Percentiles rank a stretch among this genome's conserved stretches.
Conservation (phyloP, 1,140 invertebrate genomes). For the Chelonus insularis region DNA sequence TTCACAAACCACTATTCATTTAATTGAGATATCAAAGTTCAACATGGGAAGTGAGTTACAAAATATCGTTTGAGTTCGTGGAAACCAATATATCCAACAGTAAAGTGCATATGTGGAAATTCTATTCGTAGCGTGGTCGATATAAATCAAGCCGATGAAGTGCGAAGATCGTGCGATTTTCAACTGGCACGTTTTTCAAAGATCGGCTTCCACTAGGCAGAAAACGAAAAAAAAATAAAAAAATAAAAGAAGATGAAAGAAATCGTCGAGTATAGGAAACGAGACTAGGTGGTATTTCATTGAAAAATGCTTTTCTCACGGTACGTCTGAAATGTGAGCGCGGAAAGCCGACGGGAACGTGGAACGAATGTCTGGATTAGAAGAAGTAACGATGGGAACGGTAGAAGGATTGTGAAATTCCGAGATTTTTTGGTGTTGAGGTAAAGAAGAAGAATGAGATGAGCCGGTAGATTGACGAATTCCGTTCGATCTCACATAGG, state of each 20-base stretch:
- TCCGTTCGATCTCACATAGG: constrained; percentile 39
- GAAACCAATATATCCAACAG: neutral
- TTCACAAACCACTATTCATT: no score
- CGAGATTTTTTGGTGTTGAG: constrained; percentile 23
- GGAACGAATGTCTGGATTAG: constrained; percentile 50
- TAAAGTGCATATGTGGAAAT: neutral
- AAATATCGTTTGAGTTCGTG: neutral
- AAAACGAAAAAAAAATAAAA: no score
- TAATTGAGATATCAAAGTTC: no score
- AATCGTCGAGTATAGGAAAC: constrained; percentile 13
- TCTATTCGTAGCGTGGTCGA: neutral
- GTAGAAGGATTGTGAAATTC: constrained; percentile 16
- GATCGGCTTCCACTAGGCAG: constrained; percentile 2
- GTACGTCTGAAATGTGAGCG: constrained; percentile 8
- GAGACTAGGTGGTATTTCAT: constrained; percentile 33
- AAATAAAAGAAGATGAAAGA: constrained; percentile 2
- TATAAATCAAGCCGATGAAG: constrained; percentile 36
- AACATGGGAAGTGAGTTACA: no score
- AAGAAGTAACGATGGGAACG: constrained; percentile 40
- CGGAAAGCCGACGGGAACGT: constrained; percentile 25
- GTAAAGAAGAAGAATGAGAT: constrained; percentile 21
- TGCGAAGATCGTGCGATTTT: constrained; percentile 33
- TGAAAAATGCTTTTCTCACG: constrained; percentile 37
- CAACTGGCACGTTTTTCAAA: constrained; percentile 24
- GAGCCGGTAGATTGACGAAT: constrained; percentile 47